These are phyloP conservation scores for Vesta saturnalis DNA, from an alignment of 2,888 invertebrate genomes.

Conservation along the genomic window DNA sequence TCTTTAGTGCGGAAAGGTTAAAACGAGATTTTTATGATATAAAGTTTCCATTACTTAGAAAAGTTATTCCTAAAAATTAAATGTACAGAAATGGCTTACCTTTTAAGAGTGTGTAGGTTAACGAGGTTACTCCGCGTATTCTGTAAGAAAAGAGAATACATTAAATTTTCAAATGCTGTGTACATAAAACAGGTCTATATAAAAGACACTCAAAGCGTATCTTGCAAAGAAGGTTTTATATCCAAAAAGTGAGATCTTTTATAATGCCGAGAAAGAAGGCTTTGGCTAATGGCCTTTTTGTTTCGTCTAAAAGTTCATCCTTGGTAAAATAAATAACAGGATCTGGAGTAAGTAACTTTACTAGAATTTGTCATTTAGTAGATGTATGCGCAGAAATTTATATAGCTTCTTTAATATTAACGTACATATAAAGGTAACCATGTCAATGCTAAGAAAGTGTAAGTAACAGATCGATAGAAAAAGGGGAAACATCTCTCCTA, in stretches of 20 bases:
- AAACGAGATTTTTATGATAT: background rate
- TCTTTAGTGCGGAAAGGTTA: no score
- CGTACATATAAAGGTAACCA: conserved; percentile 18
- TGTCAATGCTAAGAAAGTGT: conserved; percentile 22
- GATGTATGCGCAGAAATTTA: conserved; percentile 15
- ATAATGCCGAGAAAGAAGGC: conserved; percentile 37
- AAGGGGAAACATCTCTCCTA: conserved; percentile 30
- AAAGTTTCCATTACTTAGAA: background rate
- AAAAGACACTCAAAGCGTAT: conserved; percentile 40
- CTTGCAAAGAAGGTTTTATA: conserved; percentile 40
- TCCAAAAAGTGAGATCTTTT: conserved; percentile 41
- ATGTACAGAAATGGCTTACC: conserved; percentile 23
- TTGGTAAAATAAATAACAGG: conserved; percentile 35
- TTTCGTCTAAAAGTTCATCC: conserved; percentile 36
- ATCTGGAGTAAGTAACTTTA: conserved; percentile 28
- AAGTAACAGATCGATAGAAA: conserved; percentile 26
- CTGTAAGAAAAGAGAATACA: conserved; percentile 36
- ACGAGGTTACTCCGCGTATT: conserved; percentile 34
- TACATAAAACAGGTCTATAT: conserved; percentile 40
- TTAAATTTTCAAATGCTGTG: conserved; percentile 39
- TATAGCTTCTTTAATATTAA: background rate
- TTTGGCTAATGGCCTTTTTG: conserved; percentile 41
- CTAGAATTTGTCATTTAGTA: conserved; percentile 37
- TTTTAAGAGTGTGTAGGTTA: conserved; percentile 33
- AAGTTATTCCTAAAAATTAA: conserved; percentile 6